phyloP scores from a whole-genome alignment of 2,888 invertebrate species.

The Clitarchus hookeri region DNA sequence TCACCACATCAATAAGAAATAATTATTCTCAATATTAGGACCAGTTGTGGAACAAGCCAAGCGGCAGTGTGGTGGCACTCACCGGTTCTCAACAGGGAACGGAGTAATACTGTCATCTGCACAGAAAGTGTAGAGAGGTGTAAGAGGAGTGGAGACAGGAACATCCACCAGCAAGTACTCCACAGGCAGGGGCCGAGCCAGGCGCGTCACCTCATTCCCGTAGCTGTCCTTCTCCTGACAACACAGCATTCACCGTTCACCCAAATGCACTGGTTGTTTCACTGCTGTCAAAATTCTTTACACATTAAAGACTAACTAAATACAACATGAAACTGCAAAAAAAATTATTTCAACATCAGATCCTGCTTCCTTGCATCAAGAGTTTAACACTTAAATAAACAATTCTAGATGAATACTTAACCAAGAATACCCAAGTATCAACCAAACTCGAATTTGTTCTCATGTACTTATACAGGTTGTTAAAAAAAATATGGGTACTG shows the following conservation, averaged over 20 bases:
- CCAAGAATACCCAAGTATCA: no score
- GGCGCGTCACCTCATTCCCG: slow-evolving; percentile 93
- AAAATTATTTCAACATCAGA: no score
- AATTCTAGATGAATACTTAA: no score
- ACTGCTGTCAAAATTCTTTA: no score
- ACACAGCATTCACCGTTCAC: not conserved
- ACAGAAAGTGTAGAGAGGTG: slow-evolving; percentile 77
- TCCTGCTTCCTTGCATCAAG: no score
- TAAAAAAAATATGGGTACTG: no score
- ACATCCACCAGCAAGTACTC: slow-evolving; percentile 97
- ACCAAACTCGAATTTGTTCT: no score
- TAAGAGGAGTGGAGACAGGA: slow-evolving; percentile 88
- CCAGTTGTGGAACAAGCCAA: not conserved
- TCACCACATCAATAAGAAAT: slow-evolving; percentile 31
- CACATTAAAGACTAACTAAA: no score
- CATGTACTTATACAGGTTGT: no score
- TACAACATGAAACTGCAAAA: no score
- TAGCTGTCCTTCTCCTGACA: slow-evolving; percentile 93
- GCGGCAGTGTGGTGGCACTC: slow-evolving; percentile 39
- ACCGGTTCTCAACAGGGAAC: slow-evolving; percentile 84
- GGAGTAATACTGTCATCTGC: slow-evolving; percentile 59
- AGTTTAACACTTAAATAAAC: no score
- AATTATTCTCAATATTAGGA: not conserved
- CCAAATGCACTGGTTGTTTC: not conserved
- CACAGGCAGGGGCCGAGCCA: slow-evolving; percentile 94